These are phyloP conservation scores for Lepus europaeus DNA, from an alignment of 2,113 vertebrate genomes.

Conservation along the genomic window DNA sequence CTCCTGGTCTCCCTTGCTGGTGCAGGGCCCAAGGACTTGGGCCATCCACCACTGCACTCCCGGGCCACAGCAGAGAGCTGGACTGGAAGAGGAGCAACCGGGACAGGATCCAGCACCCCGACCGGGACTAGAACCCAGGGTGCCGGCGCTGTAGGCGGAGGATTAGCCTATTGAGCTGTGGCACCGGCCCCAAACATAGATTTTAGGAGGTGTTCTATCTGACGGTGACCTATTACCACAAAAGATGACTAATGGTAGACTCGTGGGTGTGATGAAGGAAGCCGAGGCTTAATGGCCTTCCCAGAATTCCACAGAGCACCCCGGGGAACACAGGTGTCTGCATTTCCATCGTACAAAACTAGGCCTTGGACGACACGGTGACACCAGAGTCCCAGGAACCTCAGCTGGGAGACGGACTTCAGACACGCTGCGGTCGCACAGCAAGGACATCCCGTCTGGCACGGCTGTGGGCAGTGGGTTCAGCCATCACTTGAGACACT, in stretches of 20 bases:
- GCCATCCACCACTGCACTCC: too few relatives aligned
- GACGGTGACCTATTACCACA: background rate
- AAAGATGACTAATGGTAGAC: background rate
- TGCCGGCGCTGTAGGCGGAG: too few relatives aligned
- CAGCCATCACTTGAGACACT: too few relatives aligned
- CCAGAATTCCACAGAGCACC: background rate
- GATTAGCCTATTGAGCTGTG: too few relatives aligned
- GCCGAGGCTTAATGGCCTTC: background rate
- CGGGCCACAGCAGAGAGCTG: too few relatives aligned
- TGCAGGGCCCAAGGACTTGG: too few relatives aligned
- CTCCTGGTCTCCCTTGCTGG: too few relatives aligned
- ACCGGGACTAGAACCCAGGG: too few relatives aligned
- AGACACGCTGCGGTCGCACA: background rate
- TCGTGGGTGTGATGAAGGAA: background rate
- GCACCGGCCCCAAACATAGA: background rate
- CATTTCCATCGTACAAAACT: background rate
- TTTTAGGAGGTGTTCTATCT: background rate
- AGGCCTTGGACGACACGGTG: background rate
- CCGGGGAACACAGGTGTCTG: background rate
- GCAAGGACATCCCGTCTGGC: too few relatives aligned
- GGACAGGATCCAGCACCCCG: too few relatives aligned
- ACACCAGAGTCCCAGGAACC: background rate
- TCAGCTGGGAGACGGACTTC: background rate
- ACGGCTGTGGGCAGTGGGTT: too few relatives aligned
- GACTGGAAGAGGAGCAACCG: too few relatives aligned